Conservation (phyloP, 2,888 invertebrate species). For the Helobdella robusta region DNA sequence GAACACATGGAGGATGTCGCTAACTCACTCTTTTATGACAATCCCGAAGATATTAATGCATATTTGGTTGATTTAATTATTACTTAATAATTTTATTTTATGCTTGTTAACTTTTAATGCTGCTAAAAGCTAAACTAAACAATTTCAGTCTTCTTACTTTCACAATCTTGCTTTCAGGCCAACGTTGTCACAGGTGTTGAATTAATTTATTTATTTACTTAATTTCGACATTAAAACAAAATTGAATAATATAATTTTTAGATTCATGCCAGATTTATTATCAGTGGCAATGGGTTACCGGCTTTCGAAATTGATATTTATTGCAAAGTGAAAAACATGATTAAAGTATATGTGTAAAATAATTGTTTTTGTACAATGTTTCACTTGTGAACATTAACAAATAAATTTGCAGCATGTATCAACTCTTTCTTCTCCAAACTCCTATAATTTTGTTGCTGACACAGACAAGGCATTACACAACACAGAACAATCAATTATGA, state of each 20-base stretch:
- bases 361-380: not conserved
- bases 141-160: slow-evolving; percentile 8
- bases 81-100: too few species aligned
- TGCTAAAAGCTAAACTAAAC: not conserved
- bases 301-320: slow-evolving; percentile 4
- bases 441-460: not conserved
- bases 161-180: not conserved
- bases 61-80: slow-evolving; percentile 11
- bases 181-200: not conserved
- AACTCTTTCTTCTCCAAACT: not conserved
- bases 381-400: slow-evolving; percentile 2
- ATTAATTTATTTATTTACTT: too few species aligned
- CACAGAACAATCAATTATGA: slow-evolving; percentile 9
- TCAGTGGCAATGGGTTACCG: not conserved
- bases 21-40: slow-evolving; percentile 18
- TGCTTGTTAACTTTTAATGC: too few species aligned
- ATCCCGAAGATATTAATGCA: slow-evolving; percentile 15
- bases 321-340: not conserved
- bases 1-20: slow-evolving; percentile 10
- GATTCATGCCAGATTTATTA: slow-evolving; percentile 6
- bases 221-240: too few species aligned
- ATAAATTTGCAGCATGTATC: not conserved
- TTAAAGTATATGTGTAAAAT: not conserved
- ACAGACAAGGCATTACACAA: not conserved
- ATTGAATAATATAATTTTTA: too few species aligned